Conservation (phyloP, 1,140 invertebrate species). For the Apis florea region DNA sequence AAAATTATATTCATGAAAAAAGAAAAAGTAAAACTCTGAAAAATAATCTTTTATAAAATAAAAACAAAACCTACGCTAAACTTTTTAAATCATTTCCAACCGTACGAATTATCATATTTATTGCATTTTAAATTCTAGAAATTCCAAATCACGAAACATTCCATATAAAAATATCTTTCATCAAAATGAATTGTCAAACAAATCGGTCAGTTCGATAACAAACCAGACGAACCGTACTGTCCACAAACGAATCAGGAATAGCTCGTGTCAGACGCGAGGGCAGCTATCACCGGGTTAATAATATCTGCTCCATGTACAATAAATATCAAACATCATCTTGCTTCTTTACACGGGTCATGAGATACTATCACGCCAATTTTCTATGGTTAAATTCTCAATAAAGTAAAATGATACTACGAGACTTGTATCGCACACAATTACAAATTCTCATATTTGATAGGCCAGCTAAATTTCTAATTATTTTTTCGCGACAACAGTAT, state of each 20-base stretch:
- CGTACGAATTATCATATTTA: no score
- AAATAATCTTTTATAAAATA: no score
- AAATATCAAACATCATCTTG: conserved; percentile 16
- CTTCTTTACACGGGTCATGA: conserved; percentile 8
- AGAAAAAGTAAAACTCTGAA: no score
- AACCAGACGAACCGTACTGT: not conserved
- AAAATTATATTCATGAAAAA: no score
- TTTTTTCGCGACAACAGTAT: conserved; percentile 9
- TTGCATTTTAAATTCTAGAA: no score
- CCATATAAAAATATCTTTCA: not conserved
- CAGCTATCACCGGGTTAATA: conserved; percentile 11
- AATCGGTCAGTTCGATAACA: conserved; percentile 7
- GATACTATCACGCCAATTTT: not conserved
- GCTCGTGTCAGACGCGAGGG: not conserved
- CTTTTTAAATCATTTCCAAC: no score
- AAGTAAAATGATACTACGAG: not conserved
- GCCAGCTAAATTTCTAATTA: not conserved
- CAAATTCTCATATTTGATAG: not conserved
- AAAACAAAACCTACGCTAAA: no score
- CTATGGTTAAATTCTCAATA: not conserved
- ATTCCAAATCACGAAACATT: no score
- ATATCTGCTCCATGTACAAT: conserved; percentile 7
- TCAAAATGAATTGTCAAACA: not conserved
- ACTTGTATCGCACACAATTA: not conserved
- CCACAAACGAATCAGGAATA: conserved; percentile 2